Conservation (phyloP, 2,113 vertebrate species). For the Platichthys flesus region DNA sequence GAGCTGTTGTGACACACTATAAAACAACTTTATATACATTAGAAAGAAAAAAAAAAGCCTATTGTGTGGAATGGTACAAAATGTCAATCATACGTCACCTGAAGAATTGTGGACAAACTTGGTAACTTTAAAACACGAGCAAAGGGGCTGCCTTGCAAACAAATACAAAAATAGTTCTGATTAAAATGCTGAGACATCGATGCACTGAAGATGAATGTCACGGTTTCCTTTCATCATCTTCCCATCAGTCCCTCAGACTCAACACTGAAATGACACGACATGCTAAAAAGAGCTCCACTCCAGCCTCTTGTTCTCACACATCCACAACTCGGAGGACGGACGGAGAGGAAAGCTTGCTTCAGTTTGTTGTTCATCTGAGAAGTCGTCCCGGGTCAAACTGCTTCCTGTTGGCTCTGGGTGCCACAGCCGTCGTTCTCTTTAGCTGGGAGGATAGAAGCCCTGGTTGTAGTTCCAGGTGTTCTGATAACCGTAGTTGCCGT, state of each 20-base stretch:
- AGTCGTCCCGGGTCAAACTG: constrained; percentile 1
- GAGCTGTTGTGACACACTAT: constrained; percentile 53
- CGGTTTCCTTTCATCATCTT: constrained; percentile 22
- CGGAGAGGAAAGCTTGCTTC: constrained; percentile 25
- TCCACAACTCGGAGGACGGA: constrained; percentile 48
- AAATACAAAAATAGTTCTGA: constrained; percentile 76
- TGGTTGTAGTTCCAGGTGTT: constrained; percentile 86
- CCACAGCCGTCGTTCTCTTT: constrained; percentile 26
- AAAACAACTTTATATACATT: constrained; percentile 77
- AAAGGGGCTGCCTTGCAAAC: constrained; percentile 32
- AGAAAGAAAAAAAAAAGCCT: constrained; percentile 59
- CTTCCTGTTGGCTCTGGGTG: constrained; percentile 15
- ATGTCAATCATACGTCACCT: constrained; percentile 37
- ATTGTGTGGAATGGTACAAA: constrained; percentile 68
- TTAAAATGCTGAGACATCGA: constrained; percentile 57
- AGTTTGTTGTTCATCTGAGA: constrained; percentile 44
- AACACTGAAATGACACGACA: constrained; percentile 26
- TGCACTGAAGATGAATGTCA: constrained; percentile 18
- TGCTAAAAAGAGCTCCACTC: constrained; percentile 15
- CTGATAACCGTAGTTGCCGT: constrained; percentile 81
- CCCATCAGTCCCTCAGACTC: constrained; percentile 25
- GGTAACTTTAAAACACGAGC: constrained; percentile 55
- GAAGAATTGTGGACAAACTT: constrained; percentile 32
- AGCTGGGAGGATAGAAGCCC: constrained; percentile 85
- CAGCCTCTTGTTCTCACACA: constrained; percentile 8